Base-by-base conservation (phyloP, 2,797 vertebrate genomes). In the Etheostoma nigrum region DNA sequence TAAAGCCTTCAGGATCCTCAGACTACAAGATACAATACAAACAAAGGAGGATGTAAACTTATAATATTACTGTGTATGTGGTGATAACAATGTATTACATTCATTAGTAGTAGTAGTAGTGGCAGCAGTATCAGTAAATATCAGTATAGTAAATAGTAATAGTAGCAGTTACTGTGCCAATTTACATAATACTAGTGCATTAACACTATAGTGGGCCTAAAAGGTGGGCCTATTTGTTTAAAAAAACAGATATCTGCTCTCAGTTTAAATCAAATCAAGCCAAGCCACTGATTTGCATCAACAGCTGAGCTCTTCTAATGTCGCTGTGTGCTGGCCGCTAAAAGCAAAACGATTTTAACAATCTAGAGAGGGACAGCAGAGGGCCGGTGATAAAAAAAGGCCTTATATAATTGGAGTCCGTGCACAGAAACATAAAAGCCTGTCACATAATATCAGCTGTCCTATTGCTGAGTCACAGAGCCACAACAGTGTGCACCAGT, bases 281-380 rank as follows among this genome's bases (percentile, higher is more conserved):
- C 25, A 21, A 77, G 10, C 59, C 55, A 74, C 66, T 74, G 78
- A 76, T 88, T 79, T 83, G 62, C 76, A 78, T 74, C 49, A 83
- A 81, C 82, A 89, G 85, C 85, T 83, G 74, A 85, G 84, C 79
- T 82, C 78, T 67, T 74, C 77, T 75, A 62, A 76, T 42, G 67
- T 73, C 18, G 47, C 70, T 62, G 76, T 65, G 74, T 76, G 78
- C 62, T 9, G 67, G 4, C 66, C 7, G 42, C 86, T 77, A 57
- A 76, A 49, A 79, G 78, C 72, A 74, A 82, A 82, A 83, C 62
- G 23, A 70, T 86, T 86, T 83, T 77, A 89, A 89, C 81, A 83
- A 91, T 79, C 60, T 6, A 48, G 58, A 67, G 53, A 9, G 53
- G 73, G 59, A 73, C 65, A 71, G 66, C 72, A 72, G 65, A 69